A percentile compares a stretch with the other conserved stretches of the same genome.
phyloP scores from a whole-genome alignment of 2,113 vertebrate species.

The Corvus moneduloides region DNA sequence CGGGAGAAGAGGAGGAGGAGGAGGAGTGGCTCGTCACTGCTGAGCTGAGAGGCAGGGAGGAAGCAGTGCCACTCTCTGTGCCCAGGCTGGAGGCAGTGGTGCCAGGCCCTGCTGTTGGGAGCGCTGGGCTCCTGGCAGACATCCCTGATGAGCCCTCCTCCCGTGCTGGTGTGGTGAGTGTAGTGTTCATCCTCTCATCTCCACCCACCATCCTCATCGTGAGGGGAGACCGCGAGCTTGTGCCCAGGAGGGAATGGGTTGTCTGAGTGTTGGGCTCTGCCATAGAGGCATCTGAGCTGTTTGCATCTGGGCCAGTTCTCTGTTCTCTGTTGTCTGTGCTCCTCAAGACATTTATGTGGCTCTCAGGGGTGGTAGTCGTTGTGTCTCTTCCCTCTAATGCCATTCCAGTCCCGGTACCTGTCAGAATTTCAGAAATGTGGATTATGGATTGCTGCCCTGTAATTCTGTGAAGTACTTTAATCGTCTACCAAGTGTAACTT shows the following conservation, averaged over 20 bases:
- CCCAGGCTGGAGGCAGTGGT: fast-evolving
- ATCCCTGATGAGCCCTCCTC: fast-evolving
- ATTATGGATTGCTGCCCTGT: neutral
- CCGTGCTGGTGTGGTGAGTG: fast-evolving
- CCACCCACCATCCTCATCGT: fast-evolving
- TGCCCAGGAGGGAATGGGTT: neutral
- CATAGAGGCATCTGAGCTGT: fast-evolving
- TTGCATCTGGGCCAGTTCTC: fast-evolving
- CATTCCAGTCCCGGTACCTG: fast-evolving
- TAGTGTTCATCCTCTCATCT: fast-evolving
- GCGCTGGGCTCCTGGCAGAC: fast-evolving
- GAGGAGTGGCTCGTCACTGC: fast-evolving
- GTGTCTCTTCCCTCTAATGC: fast-evolving
- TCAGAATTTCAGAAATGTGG: neutral
- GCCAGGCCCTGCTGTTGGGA: fast-evolving
- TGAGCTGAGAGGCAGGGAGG: neutral
- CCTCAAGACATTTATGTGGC: fast-evolving
- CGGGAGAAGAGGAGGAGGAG: neutral
- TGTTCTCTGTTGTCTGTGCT: neutral
- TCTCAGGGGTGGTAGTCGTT: fast-evolving
- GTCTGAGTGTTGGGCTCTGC: neutral
- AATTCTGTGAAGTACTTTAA: neutral
- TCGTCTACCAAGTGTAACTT: neutral
- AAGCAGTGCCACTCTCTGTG: neutral
- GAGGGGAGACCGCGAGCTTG: fast-evolving